Evolutionary conservation across 2,888 invertebrate genomes (phyloP).

Genomic region (Synergus gifuensis): DNA sequence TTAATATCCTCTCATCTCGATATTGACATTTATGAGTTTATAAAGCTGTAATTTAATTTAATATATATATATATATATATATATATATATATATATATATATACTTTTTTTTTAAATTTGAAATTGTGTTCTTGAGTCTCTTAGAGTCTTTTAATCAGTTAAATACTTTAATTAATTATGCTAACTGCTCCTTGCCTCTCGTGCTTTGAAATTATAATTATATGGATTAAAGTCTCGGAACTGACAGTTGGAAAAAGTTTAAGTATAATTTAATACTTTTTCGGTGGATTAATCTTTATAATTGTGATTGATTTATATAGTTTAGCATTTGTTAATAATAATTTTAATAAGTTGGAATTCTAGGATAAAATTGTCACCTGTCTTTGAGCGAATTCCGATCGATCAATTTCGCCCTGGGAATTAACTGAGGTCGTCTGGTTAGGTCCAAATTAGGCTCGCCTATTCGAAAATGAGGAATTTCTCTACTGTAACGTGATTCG

Average conservation of each 20-base stretch:
- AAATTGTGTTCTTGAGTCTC: neutral
- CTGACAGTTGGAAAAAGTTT: neutral
- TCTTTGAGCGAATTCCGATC: constrained; percentile 87
- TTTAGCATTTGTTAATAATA: neutral
- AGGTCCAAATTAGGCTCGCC: constrained; percentile 80
- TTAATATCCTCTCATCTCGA: neutral
- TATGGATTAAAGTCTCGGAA: neutral
- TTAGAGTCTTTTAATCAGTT: neutral
- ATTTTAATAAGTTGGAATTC: neutral
- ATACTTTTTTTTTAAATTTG: neutral
- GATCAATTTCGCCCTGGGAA: constrained; percentile 89
- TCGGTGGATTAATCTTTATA: neutral
- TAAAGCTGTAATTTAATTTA: too few relatives aligned
- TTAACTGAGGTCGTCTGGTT: constrained; percentile 86
- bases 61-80: too few relatives aligned
- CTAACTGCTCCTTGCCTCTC: neutral
- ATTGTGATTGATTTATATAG: neutral
- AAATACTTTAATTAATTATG: neutral
- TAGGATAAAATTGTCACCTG: constrained; percentile 79
- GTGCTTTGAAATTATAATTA: neutral
- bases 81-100: too few relatives aligned
- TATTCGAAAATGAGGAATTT: constrained; percentile 64
- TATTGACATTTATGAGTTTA: neutral
- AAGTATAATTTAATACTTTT: neutral
- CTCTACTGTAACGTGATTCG: constrained; percentile 81